Evolutionary conservation across 2,888 invertebrate species (phyloP).

Genomic region (Adelphocoris suturalis): DNA sequence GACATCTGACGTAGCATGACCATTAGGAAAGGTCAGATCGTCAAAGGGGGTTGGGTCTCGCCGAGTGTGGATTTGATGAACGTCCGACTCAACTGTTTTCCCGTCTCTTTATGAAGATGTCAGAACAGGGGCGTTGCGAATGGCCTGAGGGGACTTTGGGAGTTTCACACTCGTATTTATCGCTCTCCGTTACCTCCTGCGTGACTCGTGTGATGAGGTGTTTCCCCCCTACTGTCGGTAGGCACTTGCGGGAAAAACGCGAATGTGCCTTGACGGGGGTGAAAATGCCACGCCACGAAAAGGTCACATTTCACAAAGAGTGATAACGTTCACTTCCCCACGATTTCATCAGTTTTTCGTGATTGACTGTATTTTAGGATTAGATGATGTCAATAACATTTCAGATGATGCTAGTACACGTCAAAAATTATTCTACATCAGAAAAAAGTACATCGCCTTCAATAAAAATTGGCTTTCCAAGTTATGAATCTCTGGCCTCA

Average conservation of each 20-base stretch:
- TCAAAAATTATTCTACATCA: too few relatives aligned
- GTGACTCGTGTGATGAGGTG: slow-evolving; percentile 32
- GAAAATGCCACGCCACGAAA: background rate
- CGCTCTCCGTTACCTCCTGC: slow-evolving; percentile 27
- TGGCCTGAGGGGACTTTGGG: background rate
- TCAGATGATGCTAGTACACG: too few relatives aligned
- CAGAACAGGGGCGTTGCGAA: slow-evolving; percentile 17
- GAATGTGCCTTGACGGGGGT: background rate
- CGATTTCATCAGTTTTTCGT: too few relatives aligned
- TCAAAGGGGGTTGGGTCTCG: background rate
- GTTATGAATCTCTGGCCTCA: too few relatives aligned
- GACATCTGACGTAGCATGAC: too few relatives aligned
- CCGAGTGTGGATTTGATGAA: background rate
- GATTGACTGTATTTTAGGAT: too few relatives aligned
- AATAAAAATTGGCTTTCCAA: too few relatives aligned
- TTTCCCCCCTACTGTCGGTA: background rate
- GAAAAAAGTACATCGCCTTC: too few relatives aligned
- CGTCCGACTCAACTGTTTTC: background rate
- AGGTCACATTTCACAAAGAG: background rate
- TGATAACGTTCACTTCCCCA: too few relatives aligned
- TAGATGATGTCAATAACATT: too few relatives aligned
- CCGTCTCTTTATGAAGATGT: background rate
- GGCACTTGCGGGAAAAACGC: background rate
- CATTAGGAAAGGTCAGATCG: slow-evolving; percentile 47
- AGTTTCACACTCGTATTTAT: background rate